phyloP scores from a whole-genome alignment of 2,888 invertebrate genomes.

The Cordilura impudica region DNA sequence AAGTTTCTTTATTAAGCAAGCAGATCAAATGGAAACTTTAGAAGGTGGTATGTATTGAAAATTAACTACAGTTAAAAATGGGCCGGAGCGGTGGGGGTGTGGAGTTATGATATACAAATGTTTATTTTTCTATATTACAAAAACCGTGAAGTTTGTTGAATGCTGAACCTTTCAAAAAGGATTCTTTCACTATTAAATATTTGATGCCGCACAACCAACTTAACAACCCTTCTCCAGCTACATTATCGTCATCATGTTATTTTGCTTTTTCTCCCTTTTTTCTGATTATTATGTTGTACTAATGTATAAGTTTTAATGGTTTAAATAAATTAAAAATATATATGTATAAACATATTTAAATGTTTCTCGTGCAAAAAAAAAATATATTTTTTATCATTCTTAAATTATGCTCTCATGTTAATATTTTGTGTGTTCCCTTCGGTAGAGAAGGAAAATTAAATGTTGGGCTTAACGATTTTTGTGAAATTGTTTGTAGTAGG shows the following conservation, averaged over 20 bases:
- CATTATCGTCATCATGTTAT: background rate
- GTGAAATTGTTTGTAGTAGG: background rate
- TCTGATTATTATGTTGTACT: slow-evolving; percentile 33
- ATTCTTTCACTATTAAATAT: background rate
- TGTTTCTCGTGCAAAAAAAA: too few species aligned
- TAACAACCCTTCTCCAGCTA: background rate
- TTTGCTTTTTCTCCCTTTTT: too few species aligned
- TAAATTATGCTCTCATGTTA: background rate
- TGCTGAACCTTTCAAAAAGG: background rate
- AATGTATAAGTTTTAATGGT: slow-evolving; percentile 27
- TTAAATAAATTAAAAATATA: slow-evolving; percentile 24
- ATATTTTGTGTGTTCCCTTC: background rate
- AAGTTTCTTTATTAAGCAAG: slow-evolving; percentile 42
- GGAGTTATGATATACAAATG: slow-evolving; percentile 22
- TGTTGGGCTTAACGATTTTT: background rate
- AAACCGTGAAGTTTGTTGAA: slow-evolving; percentile 10
- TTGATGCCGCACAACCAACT: background rate
- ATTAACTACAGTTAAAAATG: too few species aligned
- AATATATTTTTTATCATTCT: background rate
- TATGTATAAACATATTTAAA: too few species aligned
- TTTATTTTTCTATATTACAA: slow-evolving; percentile 28
- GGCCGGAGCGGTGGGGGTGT: background rate
- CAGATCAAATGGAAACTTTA: slow-evolving; percentile 1
- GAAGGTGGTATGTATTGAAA: background rate
- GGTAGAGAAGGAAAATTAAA: background rate